A percentile compares a stretch with the other conserved stretches of the same genome.
Evolutionary conservation across 2,888 invertebrate genomes (phyloP).

Genomic region (Tetramorium bicarinatum): DNA sequence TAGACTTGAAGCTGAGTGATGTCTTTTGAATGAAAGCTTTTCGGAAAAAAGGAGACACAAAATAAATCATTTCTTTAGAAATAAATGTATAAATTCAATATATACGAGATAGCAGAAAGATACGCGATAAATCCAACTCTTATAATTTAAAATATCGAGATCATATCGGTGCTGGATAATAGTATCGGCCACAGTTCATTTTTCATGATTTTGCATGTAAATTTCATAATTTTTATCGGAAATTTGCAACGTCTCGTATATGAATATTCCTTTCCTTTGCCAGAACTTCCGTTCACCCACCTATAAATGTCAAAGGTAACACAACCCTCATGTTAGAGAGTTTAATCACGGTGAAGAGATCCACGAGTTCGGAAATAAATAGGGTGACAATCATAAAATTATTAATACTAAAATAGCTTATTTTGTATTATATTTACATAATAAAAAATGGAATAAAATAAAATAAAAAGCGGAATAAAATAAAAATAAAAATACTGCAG

Average conservation of each 20-base stretch:
- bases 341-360: not conserved
- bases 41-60: not conserved
- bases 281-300: not conserved
- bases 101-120: not conserved
- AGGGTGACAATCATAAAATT: not conserved
- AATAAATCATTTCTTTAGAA: constrained; percentile 1
- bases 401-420: not conserved
- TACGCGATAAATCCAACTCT: not conserved
- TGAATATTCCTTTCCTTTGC: not conserved
- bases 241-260: not conserved
- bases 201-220: not conserved
- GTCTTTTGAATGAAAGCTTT: not conserved
- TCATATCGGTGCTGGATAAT: not conserved
- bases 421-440: not conserved
- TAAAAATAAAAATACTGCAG: not conserved
- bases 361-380: not conserved
- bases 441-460: not conserved
- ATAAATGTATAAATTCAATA: not conserved
- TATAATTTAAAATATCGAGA: constrained; percentile 15
- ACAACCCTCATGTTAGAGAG: not conserved
- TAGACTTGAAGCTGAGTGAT: not conserved
- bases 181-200: not conserved
- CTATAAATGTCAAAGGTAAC: not conserved
- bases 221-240: constrained; percentile 19
- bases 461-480: not conserved